Conservation (phyloP, 2,797 vertebrate species). For the Enteromius viviparus region DNA sequence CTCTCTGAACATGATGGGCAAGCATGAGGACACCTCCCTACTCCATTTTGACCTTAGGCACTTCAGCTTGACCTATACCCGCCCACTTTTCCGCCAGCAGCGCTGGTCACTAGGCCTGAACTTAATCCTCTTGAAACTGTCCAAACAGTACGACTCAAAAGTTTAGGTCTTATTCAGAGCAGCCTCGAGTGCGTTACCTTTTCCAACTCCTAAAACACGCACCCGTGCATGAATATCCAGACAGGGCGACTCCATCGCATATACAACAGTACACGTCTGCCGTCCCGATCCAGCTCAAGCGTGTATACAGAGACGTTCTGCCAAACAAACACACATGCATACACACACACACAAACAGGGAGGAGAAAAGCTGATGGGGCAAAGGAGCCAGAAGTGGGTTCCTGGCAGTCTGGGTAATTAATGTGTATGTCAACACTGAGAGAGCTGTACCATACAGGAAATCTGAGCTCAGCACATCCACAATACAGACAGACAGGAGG, state of each 20-base stretch:
- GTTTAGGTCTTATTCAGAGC: conserved; percentile 2
- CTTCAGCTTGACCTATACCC: conserved; percentile 32
- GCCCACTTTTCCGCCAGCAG: conserved; percentile 1
- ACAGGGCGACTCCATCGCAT: conserved; percentile 20
- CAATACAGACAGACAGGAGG: conserved; percentile 63
- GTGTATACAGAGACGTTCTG: conserved; percentile 15
- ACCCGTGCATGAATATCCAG: neutral
- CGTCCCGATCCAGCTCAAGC: neutral
- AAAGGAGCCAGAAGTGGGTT: conserved; percentile 73
- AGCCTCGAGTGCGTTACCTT: conserved; percentile 3
- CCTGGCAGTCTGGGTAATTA: conserved; percentile 79
- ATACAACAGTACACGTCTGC: conserved; percentile 10
- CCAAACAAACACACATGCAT: conserved; percentile 61
- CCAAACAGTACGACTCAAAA: conserved; percentile 17
- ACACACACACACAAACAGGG: conserved; percentile 16
- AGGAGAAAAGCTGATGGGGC: conserved; percentile 61
- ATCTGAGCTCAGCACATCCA: conserved; percentile 79
- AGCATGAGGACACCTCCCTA: conserved; percentile 28
- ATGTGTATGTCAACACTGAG: conserved; percentile 80
- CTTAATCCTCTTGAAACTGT: conserved; percentile 58
- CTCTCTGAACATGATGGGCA: conserved; percentile 44
- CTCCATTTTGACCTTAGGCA: conserved; percentile 50
- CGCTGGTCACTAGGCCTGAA: conserved; percentile 38
- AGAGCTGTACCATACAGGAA: conserved; percentile 72
- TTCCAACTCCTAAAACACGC: conserved; percentile 34